Evolutionary conservation across 2,888 invertebrate genomes (phyloP).

Genomic region (Noctuana brunneofusca): DNA sequence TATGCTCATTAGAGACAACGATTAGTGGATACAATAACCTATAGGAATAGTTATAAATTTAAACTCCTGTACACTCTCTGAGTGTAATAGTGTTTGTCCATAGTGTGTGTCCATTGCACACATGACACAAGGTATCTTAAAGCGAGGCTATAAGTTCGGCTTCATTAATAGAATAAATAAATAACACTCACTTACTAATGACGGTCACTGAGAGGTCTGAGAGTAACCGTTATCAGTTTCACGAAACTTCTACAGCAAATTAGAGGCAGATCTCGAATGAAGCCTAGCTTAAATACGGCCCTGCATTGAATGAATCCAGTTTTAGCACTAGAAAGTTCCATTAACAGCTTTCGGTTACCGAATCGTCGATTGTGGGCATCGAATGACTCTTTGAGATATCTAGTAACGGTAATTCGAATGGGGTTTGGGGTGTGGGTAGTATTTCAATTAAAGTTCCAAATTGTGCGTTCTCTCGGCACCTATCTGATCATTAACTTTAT

Average conservation of each 20-base stretch:
- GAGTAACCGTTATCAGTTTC: background rate
- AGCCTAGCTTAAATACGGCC: background rate
- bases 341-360: constrained; percentile 23
- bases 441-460: constrained; percentile 33
- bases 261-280: background rate
- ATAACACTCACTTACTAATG: too few relatives aligned
- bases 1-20: too few relatives aligned
- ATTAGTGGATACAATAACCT: too few relatives aligned
- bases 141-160: too few relatives aligned
- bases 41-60: too few relatives aligned
- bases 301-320: constrained; percentile 12
- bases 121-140: too few relatives aligned
- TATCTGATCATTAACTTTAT: constrained; percentile 34
- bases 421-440: constrained; percentile 19
- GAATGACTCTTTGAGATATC: constrained; percentile 7
- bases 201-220: background rate
- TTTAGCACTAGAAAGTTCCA: constrained; percentile 19
- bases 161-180: too few relatives aligned
- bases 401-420: constrained; percentile 4
- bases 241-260: background rate
- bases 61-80: too few relatives aligned
- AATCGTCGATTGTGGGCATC: constrained; percentile 24
- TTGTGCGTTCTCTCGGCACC: constrained; percentile 20
- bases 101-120: too few relatives aligned
- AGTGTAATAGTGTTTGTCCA: too few relatives aligned